Conservation (phyloP, 2,797 vertebrate genomes). For the Pipistrellus pygmaeus region DNA sequence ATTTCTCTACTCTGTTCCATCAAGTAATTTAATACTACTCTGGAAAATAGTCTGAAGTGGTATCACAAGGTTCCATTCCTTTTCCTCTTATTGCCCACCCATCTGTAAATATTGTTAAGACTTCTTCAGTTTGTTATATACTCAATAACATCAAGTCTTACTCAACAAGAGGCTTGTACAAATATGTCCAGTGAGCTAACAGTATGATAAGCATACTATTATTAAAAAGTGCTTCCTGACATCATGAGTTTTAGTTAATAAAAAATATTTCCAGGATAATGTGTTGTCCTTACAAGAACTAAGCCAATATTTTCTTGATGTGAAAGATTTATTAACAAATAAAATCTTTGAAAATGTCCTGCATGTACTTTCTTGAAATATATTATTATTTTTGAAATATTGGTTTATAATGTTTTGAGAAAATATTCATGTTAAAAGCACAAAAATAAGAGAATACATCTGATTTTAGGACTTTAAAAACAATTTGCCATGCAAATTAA, state of each 20-base stretch:
- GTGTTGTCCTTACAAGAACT: background rate
- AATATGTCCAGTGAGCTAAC: background rate
- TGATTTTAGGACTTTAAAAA: constrained; percentile 40
- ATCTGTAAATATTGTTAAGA: background rate
- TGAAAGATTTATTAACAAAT: constrained; percentile 50
- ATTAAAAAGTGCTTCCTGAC: background rate
- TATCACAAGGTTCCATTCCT: background rate
- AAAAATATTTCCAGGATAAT: constrained; percentile 42
- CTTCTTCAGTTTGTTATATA: background rate
- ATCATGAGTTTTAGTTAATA: constrained; percentile 16
- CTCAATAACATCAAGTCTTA: constrained; percentile 38
- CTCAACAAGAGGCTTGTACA: background rate
- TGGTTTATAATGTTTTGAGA: constrained; percentile 21
- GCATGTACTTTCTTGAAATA: background rate
- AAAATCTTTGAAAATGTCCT: constrained; percentile 30
- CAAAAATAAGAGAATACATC: background rate
- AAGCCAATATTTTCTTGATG: constrained; percentile 20
- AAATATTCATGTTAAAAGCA: constrained; percentile 9
- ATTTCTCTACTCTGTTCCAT: background rate
- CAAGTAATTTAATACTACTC: background rate
- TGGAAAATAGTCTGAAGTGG: background rate
- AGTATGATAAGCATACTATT: background rate
- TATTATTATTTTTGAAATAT: constrained; percentile 54
- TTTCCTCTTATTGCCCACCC: background rate
- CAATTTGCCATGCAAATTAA: constrained; percentile 42